Base-by-base conservation (phyloP, 2,797 vertebrate species). In the Coranthus polyacanthus region DNA sequence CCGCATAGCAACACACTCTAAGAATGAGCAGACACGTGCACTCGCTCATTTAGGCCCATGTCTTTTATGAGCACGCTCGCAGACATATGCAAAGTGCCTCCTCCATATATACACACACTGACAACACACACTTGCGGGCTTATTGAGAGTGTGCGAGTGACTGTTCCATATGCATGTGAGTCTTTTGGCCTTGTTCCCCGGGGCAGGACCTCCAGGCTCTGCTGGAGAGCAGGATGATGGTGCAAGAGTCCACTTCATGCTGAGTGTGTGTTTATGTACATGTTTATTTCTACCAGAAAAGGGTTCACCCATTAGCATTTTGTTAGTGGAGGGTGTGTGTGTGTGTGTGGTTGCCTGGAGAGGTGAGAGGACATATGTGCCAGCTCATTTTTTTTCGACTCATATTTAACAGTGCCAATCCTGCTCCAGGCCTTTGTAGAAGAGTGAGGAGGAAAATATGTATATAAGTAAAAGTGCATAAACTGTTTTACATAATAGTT, bases 151-250 rank as follows among this genome's bases (percentile, higher is more conserved):
- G 70, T 57, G 61, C 63, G 68, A 79, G 78, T 60, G 71, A 46
- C 83, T 88, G 61, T 86, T 92, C 77, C 88, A 89, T 94, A 92
- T 92, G 88, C 85, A 90, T 90, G 75, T 50, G 75, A 43, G 72
- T 74, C 70, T 76, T 85, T 59, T 52, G 72, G 74, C 79, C 79
- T 66, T 29, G 47, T 49, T 71, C 79, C 88, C 84, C 39, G 45
- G 60, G 88, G 85, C 82, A 12, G 74, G 73, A 86, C 86, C 83
- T 59, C 56, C 3, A 61, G 84, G 86, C 78, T 71, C 57, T 38
- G 55, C 79, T 63, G 75, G 68, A 81, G 79, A 79, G 70, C 81
- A 58, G 63, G 65, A 75, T 50, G 38, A 75, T 56, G 56, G 67
- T 63, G 73, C 34, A 69, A 66, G 75, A 82, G 73, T 84, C 87